Percentiles rank a stretch among this genome's conserved stretches.
Evolutionary conservation across 1,140 invertebrate genomes (phyloP).

Genomic region (Drosophila dunni): DNA sequence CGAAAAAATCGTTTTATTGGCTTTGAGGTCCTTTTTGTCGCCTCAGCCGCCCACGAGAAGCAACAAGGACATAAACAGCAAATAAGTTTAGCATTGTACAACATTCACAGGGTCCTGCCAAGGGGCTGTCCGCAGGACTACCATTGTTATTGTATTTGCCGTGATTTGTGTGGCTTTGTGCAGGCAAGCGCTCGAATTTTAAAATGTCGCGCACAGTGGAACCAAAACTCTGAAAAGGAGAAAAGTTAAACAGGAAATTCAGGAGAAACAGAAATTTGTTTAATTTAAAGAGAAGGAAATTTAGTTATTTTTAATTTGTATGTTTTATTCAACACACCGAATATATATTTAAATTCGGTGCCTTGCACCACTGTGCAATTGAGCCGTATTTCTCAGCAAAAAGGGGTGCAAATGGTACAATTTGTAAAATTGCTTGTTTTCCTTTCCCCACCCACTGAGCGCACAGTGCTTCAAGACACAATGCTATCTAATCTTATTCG

Average conservation of each 20-base stretch:
- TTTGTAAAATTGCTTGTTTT: conserved; percentile 77
- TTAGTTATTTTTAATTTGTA: too few species aligned
- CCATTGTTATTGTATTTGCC: conserved; percentile 77
- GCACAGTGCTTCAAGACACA: conserved; percentile 64
- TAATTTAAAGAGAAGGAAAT: too few species aligned
- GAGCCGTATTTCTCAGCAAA: conserved; percentile 20
- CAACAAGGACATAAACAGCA: conserved; percentile 75
- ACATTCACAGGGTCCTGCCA: conserved; percentile 38
- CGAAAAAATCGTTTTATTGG: conserved; percentile 84
- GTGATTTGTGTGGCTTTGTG: conserved; percentile 74
- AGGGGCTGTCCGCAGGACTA: conserved; percentile 54
- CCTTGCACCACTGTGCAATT: conserved; percentile 37
- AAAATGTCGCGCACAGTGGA: conserved; percentile 69
- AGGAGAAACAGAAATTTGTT: too few species aligned
- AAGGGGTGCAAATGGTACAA: conserved; percentile 81
- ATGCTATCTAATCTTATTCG: conserved; percentile 83
- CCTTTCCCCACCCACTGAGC: conserved; percentile 26
- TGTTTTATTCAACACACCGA: background rate
- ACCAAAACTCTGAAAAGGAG: background rate
- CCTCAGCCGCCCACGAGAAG: conserved; percentile 54
- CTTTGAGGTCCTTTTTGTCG: conserved; percentile 81
- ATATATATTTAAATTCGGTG: background rate
- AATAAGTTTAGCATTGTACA: conserved; percentile 77
- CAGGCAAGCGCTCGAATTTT: conserved; percentile 63
- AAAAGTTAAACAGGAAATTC: too few species aligned